These are phyloP conservation scores for Gopherus evgoodei DNA, from an alignment of 2,113 vertebrate genomes.

Conservation along the genomic window DNA sequence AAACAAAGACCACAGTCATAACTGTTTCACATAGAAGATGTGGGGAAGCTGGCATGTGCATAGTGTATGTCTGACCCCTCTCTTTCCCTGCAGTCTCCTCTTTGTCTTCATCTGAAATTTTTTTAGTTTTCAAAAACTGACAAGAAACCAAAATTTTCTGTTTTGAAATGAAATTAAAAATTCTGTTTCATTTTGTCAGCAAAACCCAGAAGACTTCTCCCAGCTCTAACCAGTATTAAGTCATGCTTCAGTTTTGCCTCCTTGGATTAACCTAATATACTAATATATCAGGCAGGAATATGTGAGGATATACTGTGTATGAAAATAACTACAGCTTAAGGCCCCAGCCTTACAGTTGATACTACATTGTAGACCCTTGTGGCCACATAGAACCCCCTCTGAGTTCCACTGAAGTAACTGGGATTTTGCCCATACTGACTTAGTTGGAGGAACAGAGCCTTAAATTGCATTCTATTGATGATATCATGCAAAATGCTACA, in stretches of 20 bases:
- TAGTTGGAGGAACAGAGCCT: not conserved
- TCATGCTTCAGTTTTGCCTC: not conserved
- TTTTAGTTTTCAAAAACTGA: not conserved
- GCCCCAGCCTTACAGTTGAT: not conserved
- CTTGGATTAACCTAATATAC: not conserved
- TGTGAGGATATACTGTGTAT: not conserved
- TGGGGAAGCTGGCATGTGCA: too few species aligned
- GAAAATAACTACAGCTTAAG: not conserved
- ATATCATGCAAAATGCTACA: not conserved
- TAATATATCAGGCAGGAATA: not conserved
- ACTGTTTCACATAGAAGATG: too few species aligned
- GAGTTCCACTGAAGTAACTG: not conserved
- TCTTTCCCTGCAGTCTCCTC: not conserved
- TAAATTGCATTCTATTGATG: not conserved
- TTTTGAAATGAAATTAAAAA: too few species aligned
- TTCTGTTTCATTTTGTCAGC: not conserved
- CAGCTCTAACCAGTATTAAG: not conserved
- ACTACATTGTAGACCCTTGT: conserved; percentile 6
- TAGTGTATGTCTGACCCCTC: not conserved
- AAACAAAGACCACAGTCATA: too few species aligned
- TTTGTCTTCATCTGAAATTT: not conserved
- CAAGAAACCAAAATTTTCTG: not conserved
- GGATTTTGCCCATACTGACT: conserved; percentile 3
- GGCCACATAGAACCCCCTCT: conserved; percentile 11
- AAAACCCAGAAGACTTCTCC: not conserved